Evolutionary conservation across 2,888 invertebrate species (phyloP), one percentile per base, ranked within the genome.

Genomic region (Meganola albula): DNA sequence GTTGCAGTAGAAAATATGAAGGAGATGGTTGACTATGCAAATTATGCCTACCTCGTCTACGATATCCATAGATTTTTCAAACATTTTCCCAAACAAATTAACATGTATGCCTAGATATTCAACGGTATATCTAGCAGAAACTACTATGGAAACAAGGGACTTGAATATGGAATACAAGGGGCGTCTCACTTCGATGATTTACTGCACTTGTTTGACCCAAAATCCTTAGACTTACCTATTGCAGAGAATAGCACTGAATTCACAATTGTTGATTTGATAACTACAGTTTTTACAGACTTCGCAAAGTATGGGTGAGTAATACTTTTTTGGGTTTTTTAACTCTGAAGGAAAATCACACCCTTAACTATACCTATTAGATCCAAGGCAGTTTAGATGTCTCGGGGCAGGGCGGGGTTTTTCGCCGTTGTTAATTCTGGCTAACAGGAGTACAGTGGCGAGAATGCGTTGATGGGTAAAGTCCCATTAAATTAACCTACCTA

Each of bases 1-100:
- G 18, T 37, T 5, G 16, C 23, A 10, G 22, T 12, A 3, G 10
- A 24, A 9, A 13, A n/a, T 3, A 13, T 44, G 9, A 10, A n/a
- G 5, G 12, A 36, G 12, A 29, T 41, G n/a, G 23, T 44, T 1
- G 9, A 18, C 5, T 38, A 11, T 3, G 8, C 23, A 2, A 39
- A 20, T 16, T 23, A 34, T 14, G 5, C 13, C 4, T 22, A 12
- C 18, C 14, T 44, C 9, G 12, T 24, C 3, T 28, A 31, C 5
- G 34, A 34, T 10, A 10, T 34, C 6, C 25, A 32, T 10, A 35
- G 35, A 13, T 38, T 36, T 10, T 12, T 31, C 8, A 26, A 14
- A 9, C 9, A 20, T 2, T 16, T 35, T 4, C 31, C 39, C 4
- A 20, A 28, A 5, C n/a, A n/a, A n/a, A 16, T 5, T 16, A 16